phyloP scores from a whole-genome alignment of 1,140 invertebrate genomes.

The Neodiprion lecontei region DNA sequence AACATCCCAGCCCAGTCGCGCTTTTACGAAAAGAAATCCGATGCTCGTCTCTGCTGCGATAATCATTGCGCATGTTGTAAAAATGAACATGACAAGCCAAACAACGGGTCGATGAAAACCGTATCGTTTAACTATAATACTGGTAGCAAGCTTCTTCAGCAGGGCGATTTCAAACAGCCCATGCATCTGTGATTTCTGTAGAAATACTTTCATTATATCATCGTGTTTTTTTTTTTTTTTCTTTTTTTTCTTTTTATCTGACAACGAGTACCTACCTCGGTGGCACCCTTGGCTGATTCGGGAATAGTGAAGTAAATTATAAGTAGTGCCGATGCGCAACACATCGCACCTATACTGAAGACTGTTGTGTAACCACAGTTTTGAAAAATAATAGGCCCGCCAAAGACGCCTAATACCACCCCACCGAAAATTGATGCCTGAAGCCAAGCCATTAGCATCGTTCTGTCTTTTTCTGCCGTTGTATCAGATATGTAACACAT shows the following conservation, averaged over 20 bases:
- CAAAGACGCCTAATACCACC: conserved; percentile 64
- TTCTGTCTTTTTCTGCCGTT: conserved; percentile 62
- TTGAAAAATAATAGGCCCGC: conserved; percentile 63
- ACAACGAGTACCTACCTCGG: neutral
- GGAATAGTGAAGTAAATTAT: conserved; percentile 47
- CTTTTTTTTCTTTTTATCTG: no score
- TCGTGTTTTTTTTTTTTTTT: no score
- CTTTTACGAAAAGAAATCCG: conserved; percentile 69
- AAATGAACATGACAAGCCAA: conserved; percentile 65
- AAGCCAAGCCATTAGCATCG: conserved; percentile 66
- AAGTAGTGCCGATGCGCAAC: conserved; percentile 46
- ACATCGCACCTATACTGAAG: conserved; percentile 46
- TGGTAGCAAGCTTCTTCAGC: conserved; percentile 66
- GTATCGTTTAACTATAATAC: conserved; percentile 67
- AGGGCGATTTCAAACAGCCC: conserved; percentile 66
- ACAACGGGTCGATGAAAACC: conserved; percentile 68
- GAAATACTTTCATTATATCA: conserved; percentile 4
- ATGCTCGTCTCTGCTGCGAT: conserved; percentile 64
- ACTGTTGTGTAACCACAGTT: conserved; percentile 58
- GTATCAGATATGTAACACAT: conserved; percentile 72
- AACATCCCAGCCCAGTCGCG: conserved; percentile 72
- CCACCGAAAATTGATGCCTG: conserved; percentile 67
- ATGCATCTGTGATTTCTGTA: conserved; percentile 51
- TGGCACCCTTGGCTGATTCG: conserved; percentile 34
- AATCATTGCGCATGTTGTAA: conserved; percentile 65